Evolutionary conservation across 2,113 vertebrate genomes (phyloP).

Genomic region (Athene cunicularia): DNA sequence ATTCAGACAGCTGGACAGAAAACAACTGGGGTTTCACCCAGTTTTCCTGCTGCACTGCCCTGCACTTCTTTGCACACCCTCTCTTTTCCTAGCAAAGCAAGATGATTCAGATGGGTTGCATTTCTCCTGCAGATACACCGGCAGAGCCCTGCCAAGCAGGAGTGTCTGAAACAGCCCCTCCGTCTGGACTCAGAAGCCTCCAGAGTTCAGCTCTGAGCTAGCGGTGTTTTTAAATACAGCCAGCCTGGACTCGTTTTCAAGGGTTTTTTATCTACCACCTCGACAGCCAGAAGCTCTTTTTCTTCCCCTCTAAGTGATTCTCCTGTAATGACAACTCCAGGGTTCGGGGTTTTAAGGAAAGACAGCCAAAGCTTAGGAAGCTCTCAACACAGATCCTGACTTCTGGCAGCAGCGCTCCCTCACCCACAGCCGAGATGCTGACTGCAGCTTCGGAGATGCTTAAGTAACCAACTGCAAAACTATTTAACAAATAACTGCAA

Average conservation of each 20-base stretch:
- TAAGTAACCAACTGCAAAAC: conserved; percentile 37
- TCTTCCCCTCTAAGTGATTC: background rate
- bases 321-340: conserved; percentile 31
- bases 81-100: background rate
- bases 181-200: background rate
- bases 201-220: background rate
- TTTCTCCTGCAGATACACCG: background rate
- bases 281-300: background rate
- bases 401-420: conserved; percentile 23
- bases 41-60: background rate
- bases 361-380: conserved; percentile 2
- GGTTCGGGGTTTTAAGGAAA: background rate
- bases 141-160: background rate
- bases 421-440: conserved; percentile 6
- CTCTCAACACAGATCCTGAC: background rate
- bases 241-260: background rate
- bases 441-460: conserved; percentile 5
- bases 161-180: background rate
- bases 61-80: background rate
- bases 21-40: background rate
- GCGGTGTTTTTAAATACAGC: background rate
- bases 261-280: background rate
- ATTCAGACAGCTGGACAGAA: background rate
- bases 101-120: background rate
- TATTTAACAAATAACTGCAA: background rate